Evolutionary conservation across 2,888 invertebrate genomes (phyloP), one percentile per base, ranked within the genome.

Genomic region (Gibbula magus): DNA sequence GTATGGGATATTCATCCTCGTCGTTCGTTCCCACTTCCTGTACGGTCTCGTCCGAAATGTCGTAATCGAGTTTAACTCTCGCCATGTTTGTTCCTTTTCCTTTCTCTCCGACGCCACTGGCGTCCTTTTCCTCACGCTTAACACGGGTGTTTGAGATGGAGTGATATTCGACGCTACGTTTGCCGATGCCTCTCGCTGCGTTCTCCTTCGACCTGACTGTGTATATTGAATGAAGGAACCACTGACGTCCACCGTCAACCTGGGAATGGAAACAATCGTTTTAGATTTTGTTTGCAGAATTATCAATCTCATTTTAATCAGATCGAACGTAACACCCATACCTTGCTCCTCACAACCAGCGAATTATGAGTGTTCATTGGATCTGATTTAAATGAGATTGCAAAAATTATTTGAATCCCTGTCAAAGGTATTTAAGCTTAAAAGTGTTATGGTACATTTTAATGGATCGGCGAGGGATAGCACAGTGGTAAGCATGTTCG

Each of bases 211-310:
- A 87, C 29, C 83, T 81, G 25, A 91, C 81, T 29, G 88, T 87
- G 83, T 91, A 91, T 79, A 91, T 89, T 20, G 86, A 85, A 74
- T 91, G 91, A 5, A 91, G 80, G 78, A 90, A 91, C 91, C 91
- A 91, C 78, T 90, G 90, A 32, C 88, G 86, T 2, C 88, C 89
- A 25, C 84, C 77, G 56, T 90, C 90, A 79, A 87, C 89, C 91
- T 91, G 87, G 16, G 13, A 52, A 13, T 52, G 52, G 10, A 52
- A 52, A 52, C 16, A 52, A 10, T 13, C 16, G 10, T 13, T 13
- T 16, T 52, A 52, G 52, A 52, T 13, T 52, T 13, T 52, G 10
- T 16, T 16, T 52, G 16, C 10, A 52, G 52, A 52, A 16, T 52
- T 13, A 13, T 52, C 10, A 52, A n/a, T n/a, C n/a, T n/a, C n/a